These are phyloP conservation scores for Podotricha telesiphe DNA, from an alignment of 2,888 invertebrate species.

Conservation along the genomic window DNA sequence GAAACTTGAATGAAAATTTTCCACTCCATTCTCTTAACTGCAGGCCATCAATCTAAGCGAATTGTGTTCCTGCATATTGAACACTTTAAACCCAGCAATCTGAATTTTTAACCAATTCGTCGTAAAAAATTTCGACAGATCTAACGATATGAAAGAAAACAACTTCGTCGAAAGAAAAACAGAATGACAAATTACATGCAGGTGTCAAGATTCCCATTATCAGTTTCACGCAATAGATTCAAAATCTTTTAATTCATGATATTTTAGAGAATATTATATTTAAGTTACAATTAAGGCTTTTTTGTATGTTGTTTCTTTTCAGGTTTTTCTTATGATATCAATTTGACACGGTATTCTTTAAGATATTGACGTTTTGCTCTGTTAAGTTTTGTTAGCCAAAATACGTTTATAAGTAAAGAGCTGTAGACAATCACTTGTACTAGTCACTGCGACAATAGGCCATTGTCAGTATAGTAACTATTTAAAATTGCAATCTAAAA, in stretches of 20 bases:
- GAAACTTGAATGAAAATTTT: slow-evolving; percentile 37
- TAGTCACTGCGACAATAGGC: too few relatives aligned
- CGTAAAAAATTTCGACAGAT: slow-evolving; percentile 58
- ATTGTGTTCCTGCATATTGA: slow-evolving; percentile 48
- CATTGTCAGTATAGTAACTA: too few relatives aligned
- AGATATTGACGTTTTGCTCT: too few relatives aligned
- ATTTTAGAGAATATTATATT: too few relatives aligned
- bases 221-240: slow-evolving; percentile 15
- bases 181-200: slow-evolving; percentile 75
- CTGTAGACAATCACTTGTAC: too few relatives aligned
- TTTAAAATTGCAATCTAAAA: too few relatives aligned
- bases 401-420: too few relatives aligned
- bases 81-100: slow-evolving; percentile 48
- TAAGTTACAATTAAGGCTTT: too few relatives aligned
- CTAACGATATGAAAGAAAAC: slow-evolving; percentile 56
- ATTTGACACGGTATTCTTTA: too few relatives aligned
- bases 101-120: slow-evolving; percentile 61
- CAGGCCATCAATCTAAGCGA: slow-evolving; percentile 52
- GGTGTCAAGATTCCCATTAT: slow-evolving; percentile 65
- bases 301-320: too few relatives aligned
- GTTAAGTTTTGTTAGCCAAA: too few relatives aligned
- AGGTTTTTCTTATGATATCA: too few relatives aligned
- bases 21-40: slow-evolving; percentile 43
- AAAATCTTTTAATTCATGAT: neutral
- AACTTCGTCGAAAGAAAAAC: slow-evolving; percentile 58